Percentiles rank a stretch among this genome's conserved stretches.
Conservation (phyloP, 2,888 invertebrate genomes). For the Xestia ashworthii region DNA sequence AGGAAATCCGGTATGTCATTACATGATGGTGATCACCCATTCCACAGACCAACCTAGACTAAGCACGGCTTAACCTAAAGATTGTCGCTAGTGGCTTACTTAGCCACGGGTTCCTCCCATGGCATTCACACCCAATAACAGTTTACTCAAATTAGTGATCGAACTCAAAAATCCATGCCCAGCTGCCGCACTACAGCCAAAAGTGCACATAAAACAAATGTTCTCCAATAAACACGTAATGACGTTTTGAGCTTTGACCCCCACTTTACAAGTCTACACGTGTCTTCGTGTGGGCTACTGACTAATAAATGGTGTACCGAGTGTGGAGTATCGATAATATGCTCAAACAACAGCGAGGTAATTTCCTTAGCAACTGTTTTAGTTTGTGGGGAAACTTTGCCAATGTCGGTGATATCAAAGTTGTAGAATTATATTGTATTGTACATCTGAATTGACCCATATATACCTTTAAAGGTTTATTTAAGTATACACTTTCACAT, state of each 20-base stretch:
- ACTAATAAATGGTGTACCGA: slow-evolving; percentile 36
- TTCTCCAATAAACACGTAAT: slow-evolving; percentile 17
- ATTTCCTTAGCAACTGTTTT: slow-evolving; percentile 44
- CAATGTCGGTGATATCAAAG: slow-evolving; percentile 19
- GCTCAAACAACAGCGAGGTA: slow-evolving; percentile 25
- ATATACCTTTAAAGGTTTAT: too few relatives aligned
- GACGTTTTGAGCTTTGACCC: slow-evolving; percentile 19
- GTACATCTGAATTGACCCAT: too few relatives aligned
- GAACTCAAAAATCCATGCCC: too few relatives aligned
- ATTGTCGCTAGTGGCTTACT: too few relatives aligned
- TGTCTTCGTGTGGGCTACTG: slow-evolving; percentile 33
- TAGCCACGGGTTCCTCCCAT: too few relatives aligned
- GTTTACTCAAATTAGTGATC: neutral
- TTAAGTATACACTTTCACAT: too few relatives aligned
- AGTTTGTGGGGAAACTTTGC: slow-evolving; percentile 32
- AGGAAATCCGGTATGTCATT: too few relatives aligned
- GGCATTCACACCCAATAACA: neutral
- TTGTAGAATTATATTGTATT: neutral
- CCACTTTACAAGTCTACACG: slow-evolving; percentile 25
- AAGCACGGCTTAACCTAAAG: too few relatives aligned
- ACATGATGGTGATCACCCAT: too few relatives aligned
- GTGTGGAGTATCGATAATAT: slow-evolving; percentile 35
- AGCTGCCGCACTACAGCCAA: neutral
- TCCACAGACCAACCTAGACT: too few relatives aligned
- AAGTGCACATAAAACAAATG: neutral